A percentile compares a stretch with the other conserved stretches of the same genome.
phyloP scores from a whole-genome alignment of 2,888 invertebrate genomes.

The Pristionchus fissidentatus region DNA sequence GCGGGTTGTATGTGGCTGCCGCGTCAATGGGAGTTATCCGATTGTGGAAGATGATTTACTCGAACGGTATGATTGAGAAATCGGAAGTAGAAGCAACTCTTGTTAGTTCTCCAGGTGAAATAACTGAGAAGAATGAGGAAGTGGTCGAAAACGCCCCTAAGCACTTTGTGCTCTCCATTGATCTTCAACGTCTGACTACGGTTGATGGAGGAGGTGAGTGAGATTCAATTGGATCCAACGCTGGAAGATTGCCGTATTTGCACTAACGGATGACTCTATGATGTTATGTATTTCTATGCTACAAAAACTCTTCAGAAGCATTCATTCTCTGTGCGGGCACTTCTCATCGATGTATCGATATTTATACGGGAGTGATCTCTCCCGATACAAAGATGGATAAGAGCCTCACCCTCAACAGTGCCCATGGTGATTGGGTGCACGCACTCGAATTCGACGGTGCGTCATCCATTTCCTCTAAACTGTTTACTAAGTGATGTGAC shows the following conservation, averaged over 20 bases:
- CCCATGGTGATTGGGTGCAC: conserved; percentile 68
- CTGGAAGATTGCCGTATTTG: no score
- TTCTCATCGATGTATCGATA: conserved; percentile 63
- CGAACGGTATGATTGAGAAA: background rate
- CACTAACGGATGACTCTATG: no score
- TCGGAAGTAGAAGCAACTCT: background rate
- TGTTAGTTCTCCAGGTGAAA: background rate
- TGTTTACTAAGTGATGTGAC: background rate
- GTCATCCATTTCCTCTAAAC: background rate
- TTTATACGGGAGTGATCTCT: conserved; percentile 48
- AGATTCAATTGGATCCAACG: no score
- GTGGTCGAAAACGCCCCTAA: background rate
- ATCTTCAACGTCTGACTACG: conserved; percentile 18
- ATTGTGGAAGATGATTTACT: conserved; percentile 12
- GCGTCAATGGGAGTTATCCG: background rate
- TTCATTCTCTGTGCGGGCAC: conserved; percentile 63
- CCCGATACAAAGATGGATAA: conserved; percentile 47
- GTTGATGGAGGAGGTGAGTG: background rate
- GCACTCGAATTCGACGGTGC: conserved; percentile 65
- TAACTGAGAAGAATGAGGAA: background rate
- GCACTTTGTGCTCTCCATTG: conserved; percentile 27
- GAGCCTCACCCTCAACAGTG: conserved; percentile 52
- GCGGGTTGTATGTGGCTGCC: background rate
- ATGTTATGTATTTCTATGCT: background rate
- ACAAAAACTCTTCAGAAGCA: background rate